Percentiles rank a stretch among this genome's conserved stretches.
These are phyloP conservation scores for Tyria jacobaeae DNA, from an alignment of 2,888 invertebrate genomes.

Conservation along the genomic window DNA sequence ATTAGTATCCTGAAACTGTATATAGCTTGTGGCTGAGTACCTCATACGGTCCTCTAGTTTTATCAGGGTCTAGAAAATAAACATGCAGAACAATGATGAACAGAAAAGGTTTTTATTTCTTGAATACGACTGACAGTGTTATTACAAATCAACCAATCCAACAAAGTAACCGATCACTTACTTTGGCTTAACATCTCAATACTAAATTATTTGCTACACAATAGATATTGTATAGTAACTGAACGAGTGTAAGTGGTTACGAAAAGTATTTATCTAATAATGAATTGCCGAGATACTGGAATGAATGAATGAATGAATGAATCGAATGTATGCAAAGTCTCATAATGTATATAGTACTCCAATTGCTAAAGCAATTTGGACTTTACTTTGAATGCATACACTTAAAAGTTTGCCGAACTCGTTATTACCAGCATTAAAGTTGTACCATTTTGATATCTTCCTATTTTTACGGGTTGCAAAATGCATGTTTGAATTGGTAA, in stretches of 20 bases:
- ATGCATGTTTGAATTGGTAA: neutral
- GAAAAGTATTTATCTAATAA: neutral
- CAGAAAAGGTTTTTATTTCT: no score
- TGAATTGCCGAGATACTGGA: neutral
- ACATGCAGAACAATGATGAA: no score
- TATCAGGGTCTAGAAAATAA: no score
- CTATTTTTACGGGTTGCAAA: slow-evolving; percentile 3
- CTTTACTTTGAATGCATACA: slow-evolving; percentile 7
- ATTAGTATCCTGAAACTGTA: no score
- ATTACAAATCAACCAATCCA: no score
- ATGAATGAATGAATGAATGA: neutral
- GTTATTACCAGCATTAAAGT: slow-evolving; percentile 7
- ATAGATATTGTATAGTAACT: neutral
- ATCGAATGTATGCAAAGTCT: neutral
- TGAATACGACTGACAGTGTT: no score
- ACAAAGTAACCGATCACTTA: neutral
- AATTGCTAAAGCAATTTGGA: neutral
- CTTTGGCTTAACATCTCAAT: neutral
- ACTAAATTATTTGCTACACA: neutral
- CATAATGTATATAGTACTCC: neutral
- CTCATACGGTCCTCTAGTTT: no score
- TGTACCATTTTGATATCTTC: slow-evolving; percentile 6
- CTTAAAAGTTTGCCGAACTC: neutral
- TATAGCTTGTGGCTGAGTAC: no score
- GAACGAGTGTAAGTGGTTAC: neutral